Conservation (phyloP, 2,888 invertebrate species). For the Ormyrus nitidulus region DNA sequence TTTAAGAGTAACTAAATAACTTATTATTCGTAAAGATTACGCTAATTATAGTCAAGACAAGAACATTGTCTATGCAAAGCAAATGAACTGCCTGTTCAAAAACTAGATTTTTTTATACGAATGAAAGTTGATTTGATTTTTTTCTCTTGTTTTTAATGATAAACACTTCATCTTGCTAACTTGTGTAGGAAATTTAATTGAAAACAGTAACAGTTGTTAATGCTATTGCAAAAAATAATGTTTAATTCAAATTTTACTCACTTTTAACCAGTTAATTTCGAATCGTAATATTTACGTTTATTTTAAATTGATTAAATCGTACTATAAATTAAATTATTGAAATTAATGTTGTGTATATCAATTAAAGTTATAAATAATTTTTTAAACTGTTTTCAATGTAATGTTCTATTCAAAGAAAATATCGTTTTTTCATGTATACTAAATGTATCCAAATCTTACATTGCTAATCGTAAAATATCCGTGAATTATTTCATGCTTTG, state of each 20-base stretch:
- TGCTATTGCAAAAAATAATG: not conserved
- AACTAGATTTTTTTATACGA: constrained; percentile 46
- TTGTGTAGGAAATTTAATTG: constrained; percentile 39
- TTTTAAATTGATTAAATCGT: not conserved
- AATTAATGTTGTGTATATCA: not conserved
- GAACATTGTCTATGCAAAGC: constrained; percentile 32
- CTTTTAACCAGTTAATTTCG: not conserved
- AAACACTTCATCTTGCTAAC: constrained; percentile 23
- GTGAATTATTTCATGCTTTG: constrained; percentile 23
- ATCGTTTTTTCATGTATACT: constrained; percentile 19
- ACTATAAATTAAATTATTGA: constrained; percentile 1
- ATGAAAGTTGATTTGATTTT: constrained; percentile 29
- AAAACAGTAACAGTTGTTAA: constrained; percentile 29
- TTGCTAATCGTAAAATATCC: constrained; percentile 18
- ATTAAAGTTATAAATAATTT: not conserved
- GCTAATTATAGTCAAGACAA: constrained; percentile 53
- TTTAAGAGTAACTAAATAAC: constrained; percentile 69
- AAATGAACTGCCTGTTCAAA: constrained; percentile 45
- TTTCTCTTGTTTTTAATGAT: constrained; percentile 29
- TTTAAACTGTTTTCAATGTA: constrained; percentile 35
- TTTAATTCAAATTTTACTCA: not conserved
- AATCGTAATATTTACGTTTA: constrained; percentile 1
- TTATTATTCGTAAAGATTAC: constrained; percentile 64
- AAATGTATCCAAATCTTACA: constrained; percentile 35
- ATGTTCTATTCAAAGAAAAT: constrained; percentile 21